Base-by-base conservation (phyloP, 2,797 vertebrate species). In the Muscicapa striata region DNA sequence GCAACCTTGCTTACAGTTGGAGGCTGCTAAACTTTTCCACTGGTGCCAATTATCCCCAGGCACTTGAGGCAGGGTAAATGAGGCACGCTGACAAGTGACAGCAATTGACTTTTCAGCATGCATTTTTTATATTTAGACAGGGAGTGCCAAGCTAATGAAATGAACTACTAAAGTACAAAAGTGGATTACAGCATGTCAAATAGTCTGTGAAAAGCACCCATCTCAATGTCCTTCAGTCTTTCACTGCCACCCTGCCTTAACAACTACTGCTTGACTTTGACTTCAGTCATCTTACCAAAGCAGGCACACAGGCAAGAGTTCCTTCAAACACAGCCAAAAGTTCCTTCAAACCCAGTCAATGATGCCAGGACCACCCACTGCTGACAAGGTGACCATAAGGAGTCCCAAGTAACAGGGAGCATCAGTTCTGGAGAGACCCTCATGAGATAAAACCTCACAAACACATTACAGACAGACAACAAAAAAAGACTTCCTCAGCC, bases 61-160 rank as follows among this genome's bases (percentile, higher is more conserved):
- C 72, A 66, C 61, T 49, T 70, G 80, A 81, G 32, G 69, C 80
- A 91, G 88, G 84, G 93, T 85, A 96, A 96, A 96, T 94, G 83
- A 82, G 95, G 84, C 87, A 93, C 75, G 78, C 52, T 94, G 89
- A 95, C 89, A 93, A 97, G 74, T 95, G 79, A 94, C 67, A 96
- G 70, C 74, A 94, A 96, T 94, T 51, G 27, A 96, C 96, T 84
- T 92, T 93, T 92, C 92, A 93, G 48, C 49, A 10, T 93, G 69
- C 41, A 80, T 78, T 91, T 94, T 91, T 96, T 93, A 89, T 84
- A 92, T 87, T 95, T 85, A 89, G 95, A 85, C 77, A 90, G 54
- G 69, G 74, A 92, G 73, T 41, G 68, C 41, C 55, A 72, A 89
- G 79, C 79, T 95, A 96, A 95, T 93, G 57, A 80, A 94, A 95